Evolutionary conservation across 2,888 invertebrate genomes (phyloP).

Genomic region (Aporophyla nigra): DNA sequence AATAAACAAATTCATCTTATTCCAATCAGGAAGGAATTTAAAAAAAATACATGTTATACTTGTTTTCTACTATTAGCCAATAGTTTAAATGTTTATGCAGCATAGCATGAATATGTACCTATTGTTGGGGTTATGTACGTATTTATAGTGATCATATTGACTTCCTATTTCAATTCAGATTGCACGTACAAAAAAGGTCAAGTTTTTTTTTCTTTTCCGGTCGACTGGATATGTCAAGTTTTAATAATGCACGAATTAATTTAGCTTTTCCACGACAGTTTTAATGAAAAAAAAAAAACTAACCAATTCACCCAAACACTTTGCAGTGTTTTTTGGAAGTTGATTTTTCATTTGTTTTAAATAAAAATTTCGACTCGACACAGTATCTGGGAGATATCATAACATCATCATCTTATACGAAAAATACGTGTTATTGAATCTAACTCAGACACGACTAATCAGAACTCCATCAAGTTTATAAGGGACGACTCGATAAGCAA

Average conservation of each 20-base stretch:
- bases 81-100: neutral
- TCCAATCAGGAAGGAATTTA: slow-evolving; percentile 2
- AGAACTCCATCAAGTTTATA: too few species aligned
- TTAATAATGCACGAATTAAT: neutral
- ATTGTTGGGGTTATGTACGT: neutral
- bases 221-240: neutral
- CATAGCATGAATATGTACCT: too few species aligned
- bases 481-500: too few species aligned
- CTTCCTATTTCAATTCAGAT: neutral
- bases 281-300: neutral
- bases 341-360: too few species aligned
- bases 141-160: neutral
- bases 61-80: neutral
- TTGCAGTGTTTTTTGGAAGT: too few species aligned
- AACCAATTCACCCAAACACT: too few species aligned
- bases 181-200: neutral
- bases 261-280: neutral
- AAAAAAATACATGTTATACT: neutral
- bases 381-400: too few species aligned
- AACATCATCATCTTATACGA: too few species aligned
- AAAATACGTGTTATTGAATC: too few species aligned
- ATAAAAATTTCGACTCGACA: too few species aligned
- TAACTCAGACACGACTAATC: too few species aligned
- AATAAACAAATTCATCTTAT: neutral
- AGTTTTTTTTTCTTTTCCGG: too few species aligned